Evolutionary conservation across 2,888 invertebrate species (phyloP), one percentile per base, ranked within the genome.

Genomic region (Lobophora halterata): DNA sequence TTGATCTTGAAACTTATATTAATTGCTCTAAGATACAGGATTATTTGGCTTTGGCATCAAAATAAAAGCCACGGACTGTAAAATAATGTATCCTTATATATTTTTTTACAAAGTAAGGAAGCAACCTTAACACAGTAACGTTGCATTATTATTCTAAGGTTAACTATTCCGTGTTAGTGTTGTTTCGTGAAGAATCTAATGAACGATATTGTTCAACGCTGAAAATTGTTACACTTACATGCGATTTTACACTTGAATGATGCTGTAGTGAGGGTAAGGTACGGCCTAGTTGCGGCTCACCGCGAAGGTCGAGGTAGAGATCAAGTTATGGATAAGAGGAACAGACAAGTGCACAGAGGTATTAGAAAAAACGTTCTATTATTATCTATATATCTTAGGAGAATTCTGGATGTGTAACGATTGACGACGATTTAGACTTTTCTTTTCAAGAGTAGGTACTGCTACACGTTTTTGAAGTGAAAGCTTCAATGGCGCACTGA

Each of bases 271-370:
- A 28, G 24, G 14, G 26, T 28, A 32, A 23, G 21, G 21, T 19
- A 16, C 43, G 56, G 44, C 55, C 63, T 40, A 52, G 31, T 56
- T 64, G 61, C 39, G 61, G 62, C 46, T 46, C 36, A 56, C 50
- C 58, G 24, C 44, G 19, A 48, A 60, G 61, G 58, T 61, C 61
- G 46, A 55, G 51, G 51, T 43, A 37, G 35, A 44, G 49, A 53
- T 51, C 52, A 43, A 37, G 45, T 40, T 51, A 34, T 19, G 11
- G 24, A 33, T 26, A 25, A 12, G 26, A 30, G 8, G 10, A 7
- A 16, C 10, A 12, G 24, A 30, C 29, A 16, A 19, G 6, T 30
- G 20, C n/a, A n/a, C n/a, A n/a, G n/a, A n/a, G n/a, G n/a, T n/a
- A n/a, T n/a, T n/a, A n/a, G n/a, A n/a, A n/a, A n/a, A n/a, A n/a